phyloP scores from a whole-genome alignment of 2,113 vertebrate species.

The Hyperopisus bebe region DNA sequence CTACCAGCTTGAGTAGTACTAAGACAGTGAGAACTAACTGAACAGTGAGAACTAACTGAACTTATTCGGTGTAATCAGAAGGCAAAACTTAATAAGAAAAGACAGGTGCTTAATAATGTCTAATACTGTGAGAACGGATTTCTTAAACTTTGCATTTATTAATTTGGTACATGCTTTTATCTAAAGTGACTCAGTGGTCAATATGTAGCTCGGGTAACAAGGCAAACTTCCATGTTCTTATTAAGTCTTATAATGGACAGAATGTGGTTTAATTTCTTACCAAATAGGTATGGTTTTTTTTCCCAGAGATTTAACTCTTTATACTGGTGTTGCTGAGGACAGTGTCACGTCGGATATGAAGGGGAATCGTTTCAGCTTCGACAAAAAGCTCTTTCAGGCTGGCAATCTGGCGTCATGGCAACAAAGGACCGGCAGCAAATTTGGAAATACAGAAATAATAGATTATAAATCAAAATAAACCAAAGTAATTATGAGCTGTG shows the following conservation, averaged over 20 bases:
- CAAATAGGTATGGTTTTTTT: not conserved
- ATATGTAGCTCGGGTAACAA: not conserved
- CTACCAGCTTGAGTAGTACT: not conserved
- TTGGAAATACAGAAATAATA: conserved; percentile 12
- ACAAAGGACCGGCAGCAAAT: not conserved
- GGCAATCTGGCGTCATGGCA: conserved; percentile 21
- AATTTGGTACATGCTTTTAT: not conserved
- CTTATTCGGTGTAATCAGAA: not conserved
- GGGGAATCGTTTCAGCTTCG: not conserved
- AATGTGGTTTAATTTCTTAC: not conserved
- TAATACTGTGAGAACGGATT: not conserved
- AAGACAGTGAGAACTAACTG: not conserved
- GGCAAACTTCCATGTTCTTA: not conserved
- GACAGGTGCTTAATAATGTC: not conserved
- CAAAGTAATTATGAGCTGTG: not conserved
- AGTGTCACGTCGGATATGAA: not conserved
- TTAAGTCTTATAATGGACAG: not conserved
- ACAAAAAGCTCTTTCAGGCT: not conserved
- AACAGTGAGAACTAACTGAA: not conserved
- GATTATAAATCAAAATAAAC: not conserved
- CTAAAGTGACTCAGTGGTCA: not conserved
- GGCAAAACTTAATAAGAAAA: not conserved
- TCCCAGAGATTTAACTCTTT: not conserved
- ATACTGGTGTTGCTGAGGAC: not conserved
- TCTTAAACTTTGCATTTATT: not conserved